Conservation (phyloP, 2,888 invertebrate species). For the Callinectes sapidus region DNA sequence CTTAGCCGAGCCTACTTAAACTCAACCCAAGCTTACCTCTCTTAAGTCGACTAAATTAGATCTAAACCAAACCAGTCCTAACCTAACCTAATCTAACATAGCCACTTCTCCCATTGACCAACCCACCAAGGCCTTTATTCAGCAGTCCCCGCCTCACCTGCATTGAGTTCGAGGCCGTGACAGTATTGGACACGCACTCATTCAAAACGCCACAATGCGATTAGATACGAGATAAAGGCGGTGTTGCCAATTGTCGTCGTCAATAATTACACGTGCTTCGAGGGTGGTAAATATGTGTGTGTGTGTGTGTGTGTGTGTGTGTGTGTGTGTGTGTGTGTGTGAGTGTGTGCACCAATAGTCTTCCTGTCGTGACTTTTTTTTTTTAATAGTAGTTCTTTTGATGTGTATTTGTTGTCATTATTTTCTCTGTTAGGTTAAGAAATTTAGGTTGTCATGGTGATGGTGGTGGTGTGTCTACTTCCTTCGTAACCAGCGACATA, state of each 20-base stretch:
- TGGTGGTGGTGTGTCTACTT: no score
- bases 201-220: background rate
- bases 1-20: no score
- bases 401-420: no score
- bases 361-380: background rate
- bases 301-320: slow-evolving; percentile 1
- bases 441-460: no score
- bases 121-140: background rate
- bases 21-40: no score
- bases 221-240: slow-evolving; percentile 10
- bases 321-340: background rate
- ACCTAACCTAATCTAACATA: no score
- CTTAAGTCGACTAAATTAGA: no score
- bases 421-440: no score
- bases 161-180: background rate
- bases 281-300: background rate
- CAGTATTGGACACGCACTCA: background rate
- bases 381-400: background rate
- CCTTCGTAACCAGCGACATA: no score
- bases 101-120: background rate
- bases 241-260: background rate
- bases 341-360: background rate
- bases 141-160: background rate
- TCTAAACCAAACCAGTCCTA: no score
- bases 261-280: slow-evolving; percentile 14